Conservation (phyloP, 2,113 vertebrate species). For the Prochilodus magdalenae region DNA sequence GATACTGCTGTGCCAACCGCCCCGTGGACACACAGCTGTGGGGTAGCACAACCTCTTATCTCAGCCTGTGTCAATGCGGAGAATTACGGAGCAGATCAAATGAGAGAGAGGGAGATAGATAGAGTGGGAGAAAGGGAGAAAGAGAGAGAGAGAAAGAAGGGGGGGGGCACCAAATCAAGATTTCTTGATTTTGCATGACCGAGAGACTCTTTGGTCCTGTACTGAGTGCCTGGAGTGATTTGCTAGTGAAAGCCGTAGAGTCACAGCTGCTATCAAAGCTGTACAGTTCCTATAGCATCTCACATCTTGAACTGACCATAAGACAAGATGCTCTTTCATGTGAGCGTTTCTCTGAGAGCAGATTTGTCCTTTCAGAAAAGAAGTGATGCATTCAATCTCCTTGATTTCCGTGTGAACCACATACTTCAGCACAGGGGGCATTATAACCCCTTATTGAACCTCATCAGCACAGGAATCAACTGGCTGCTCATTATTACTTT, state of each 20-base stretch:
- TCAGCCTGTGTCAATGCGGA: slow-evolving; percentile 56
- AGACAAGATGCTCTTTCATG: neutral
- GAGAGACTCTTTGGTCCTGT: neutral
- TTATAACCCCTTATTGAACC: no score
- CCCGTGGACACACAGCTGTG: slow-evolving; percentile 74
- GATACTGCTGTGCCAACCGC: slow-evolving; percentile 64
- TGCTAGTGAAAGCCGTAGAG: no score
- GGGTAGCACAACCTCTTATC: slow-evolving; percentile 59
- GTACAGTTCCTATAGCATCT: no score
- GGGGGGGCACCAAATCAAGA: no score
- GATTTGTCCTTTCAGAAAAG: neutral
- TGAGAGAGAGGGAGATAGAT: slow-evolving; percentile 43
- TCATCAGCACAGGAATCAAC: no score
- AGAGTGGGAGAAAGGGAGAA: slow-evolving; percentile 43
- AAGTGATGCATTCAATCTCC: no score
- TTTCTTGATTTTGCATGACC: no score
- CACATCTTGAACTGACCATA: neutral
- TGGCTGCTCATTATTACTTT: no score
- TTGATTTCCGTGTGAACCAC: no score
- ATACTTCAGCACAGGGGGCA: no score
- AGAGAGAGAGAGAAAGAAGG: neutral
- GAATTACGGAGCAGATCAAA: slow-evolving; percentile 63
- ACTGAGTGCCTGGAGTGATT: no score
- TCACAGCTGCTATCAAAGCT: no score
- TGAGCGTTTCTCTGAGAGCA: neutral